Conservation (phyloP, 2,888 invertebrate genomes). For the Apodemia mormo region DNA sequence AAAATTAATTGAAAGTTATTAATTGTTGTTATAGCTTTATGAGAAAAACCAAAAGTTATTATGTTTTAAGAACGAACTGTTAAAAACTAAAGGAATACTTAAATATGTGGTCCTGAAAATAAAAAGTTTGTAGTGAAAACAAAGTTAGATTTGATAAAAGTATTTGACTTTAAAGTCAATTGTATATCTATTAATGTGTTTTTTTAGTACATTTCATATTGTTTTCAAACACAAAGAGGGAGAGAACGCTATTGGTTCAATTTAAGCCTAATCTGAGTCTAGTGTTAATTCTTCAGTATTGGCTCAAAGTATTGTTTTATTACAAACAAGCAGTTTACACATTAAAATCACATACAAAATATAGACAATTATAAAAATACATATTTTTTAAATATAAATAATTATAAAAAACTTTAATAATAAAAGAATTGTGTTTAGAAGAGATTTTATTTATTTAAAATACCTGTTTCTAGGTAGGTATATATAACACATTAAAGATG, state of each 20-base stretch:
- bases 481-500: no score
- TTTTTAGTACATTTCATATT: constrained; percentile 1
- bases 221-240: no score
- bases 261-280: constrained; percentile 33
- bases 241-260: constrained; percentile 28
- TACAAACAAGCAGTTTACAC: constrained; percentile 38
- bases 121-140: constrained; percentile 1
- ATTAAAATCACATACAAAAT: not conserved
- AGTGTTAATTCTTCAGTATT: constrained; percentile 64
- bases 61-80: constrained; percentile 64
- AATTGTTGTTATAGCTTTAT: constrained; percentile 79
- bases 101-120: not conserved
- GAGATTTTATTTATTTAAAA: no score
- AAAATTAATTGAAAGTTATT: constrained; percentile 61
- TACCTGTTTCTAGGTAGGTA: no score
- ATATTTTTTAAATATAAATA: no score
- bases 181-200: not conserved
- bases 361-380: no score
- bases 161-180: constrained; percentile 6
- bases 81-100: constrained; percentile 25
- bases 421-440: no score
- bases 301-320: constrained; percentile 70
- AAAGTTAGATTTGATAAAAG: not conserved
- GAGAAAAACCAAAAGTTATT: constrained; percentile 75
- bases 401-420: no score